Base-by-base conservation (phyloP, 2,888 invertebrate species). In the Stomorhina lunata region DNA sequence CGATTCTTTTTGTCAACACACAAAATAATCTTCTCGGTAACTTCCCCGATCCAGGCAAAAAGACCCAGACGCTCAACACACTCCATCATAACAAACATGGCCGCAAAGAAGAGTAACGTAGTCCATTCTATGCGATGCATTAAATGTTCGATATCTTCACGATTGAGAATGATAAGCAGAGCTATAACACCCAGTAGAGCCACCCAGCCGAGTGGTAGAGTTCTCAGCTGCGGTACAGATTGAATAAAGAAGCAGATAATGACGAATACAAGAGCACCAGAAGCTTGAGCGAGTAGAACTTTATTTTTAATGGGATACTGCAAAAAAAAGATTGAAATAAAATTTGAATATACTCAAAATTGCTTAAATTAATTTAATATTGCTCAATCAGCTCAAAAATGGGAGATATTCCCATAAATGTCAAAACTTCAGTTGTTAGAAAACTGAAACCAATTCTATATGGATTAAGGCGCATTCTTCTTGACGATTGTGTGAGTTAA, bases 261-360 rank as follows among this genome's bases (percentile, higher is more conserved):
- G 0, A 97, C 96, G 80, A 95, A 94, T 0, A 92, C 84, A 27
- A 98, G 92, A 0, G 95, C 94, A 0, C 95, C 88, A 0, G 93
- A 93, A 0, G 95, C 95, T 89, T 97, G 97, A 0, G 95, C 89
- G 34, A 98, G 91, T 12, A 98, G 90, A 34, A 92, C 92, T 85
- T 93, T 94, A 87, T 98, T 95, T 84, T 95, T 93, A 79, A 97
- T 96, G 29, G 94, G 94, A 88, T 96, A 97, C 97, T 97, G 92
- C 12, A 93, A 92, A 0, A 22, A 17, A 12, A 57, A 1, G 57
- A n/a, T 43, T 29, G 3, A 48, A 63, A 48, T 37, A 32, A 32
- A 17, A n/a, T n/a, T n/a, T n/a, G n/a, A 57, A 57, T 32, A 10
- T 2, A 12, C 22, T 4, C 17, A 17, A 4, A 2, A 12, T 22